Percentiles rank a stretch among this genome's conserved stretches.
Conservation (phyloP, 2,888 invertebrate species). For the Hirtodrosophila confusa region DNA sequence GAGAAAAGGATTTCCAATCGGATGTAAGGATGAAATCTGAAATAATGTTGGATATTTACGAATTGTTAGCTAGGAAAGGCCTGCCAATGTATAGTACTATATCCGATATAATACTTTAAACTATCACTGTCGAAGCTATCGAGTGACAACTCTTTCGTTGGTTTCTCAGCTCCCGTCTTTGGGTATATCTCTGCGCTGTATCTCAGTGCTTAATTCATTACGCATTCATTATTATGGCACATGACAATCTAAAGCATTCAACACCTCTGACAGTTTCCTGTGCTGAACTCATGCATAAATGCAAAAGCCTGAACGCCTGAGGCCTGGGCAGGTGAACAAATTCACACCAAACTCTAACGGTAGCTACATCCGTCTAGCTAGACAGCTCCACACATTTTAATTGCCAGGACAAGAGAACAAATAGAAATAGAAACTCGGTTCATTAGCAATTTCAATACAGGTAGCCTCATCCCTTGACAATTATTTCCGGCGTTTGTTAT, state of each 20-base stretch:
- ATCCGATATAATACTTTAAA: too few species aligned
- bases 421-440: conserved; percentile 30
- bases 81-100: too few species aligned
- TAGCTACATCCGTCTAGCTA: conserved; percentile 64
- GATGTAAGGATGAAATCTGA: too few species aligned
- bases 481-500: conserved; percentile 70
- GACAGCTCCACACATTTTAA: conserved; percentile 50
- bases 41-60: too few species aligned
- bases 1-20: too few species aligned
- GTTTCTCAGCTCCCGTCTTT: too few species aligned
- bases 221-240: conserved; percentile 38
- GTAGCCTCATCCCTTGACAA: conserved; percentile 60
- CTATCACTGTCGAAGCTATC: too few species aligned
- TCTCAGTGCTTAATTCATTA: not conserved
- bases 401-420: conserved; percentile 44
- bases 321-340: conserved; percentile 63
- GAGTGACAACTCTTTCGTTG: too few species aligned
- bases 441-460: conserved; percentile 54
- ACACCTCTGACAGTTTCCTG: conserved; percentile 69
- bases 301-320: conserved; percentile 20
- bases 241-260: conserved; percentile 50
- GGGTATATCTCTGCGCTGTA: too few species aligned
- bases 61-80: too few species aligned
- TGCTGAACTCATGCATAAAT: conserved; percentile 51
- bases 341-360: conserved; percentile 73